phyloP scores from a whole-genome alignment of 2,888 invertebrate species.

The Arctia plantaginis region DNA sequence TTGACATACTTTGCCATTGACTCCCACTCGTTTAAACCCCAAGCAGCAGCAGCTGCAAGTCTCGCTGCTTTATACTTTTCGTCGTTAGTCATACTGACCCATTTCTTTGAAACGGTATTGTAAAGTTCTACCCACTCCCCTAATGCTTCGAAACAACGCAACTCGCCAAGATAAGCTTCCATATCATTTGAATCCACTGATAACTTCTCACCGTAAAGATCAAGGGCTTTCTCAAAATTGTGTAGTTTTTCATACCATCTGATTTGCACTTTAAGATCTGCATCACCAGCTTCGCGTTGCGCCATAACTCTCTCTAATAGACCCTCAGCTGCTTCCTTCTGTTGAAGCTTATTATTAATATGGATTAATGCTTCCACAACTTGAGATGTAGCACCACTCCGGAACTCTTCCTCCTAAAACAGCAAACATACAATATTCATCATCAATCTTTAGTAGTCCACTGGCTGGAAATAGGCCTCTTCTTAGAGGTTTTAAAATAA shows the following conservation, averaged over 20 bases:
- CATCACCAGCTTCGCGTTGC: slow-evolving; percentile 89
- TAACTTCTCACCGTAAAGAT: slow-evolving; percentile 93
- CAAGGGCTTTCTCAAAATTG: slow-evolving; percentile 98
- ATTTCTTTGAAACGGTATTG: slow-evolving; percentile 92
- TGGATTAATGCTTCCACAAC: slow-evolving; percentile 97
- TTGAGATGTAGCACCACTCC: slow-evolving; percentile 92
- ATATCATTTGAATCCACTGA: slow-evolving; percentile 88
- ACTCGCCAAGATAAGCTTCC: slow-evolving; percentile 95
- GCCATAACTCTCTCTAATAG: slow-evolving; percentile 95
- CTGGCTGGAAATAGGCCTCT: too few species aligned
- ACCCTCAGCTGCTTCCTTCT: slow-evolving; percentile 99
- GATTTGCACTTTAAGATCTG: slow-evolving; percentile 87
- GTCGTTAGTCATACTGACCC: slow-evolving; percentile 88
- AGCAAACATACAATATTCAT: too few species aligned
- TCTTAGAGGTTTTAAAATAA: too few species aligned
- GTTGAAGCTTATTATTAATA: slow-evolving; percentile 99
- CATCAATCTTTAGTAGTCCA: too few species aligned
- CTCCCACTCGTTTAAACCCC: slow-evolving; percentile 98
- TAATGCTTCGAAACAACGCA: slow-evolving; percentile 98
- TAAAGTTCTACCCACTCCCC: slow-evolving; percentile 98
- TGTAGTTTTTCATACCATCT: slow-evolving; percentile 99
- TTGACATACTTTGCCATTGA: slow-evolving; percentile 96
- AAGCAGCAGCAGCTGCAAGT: slow-evolving; percentile 97
- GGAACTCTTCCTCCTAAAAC: slow-evolving; percentile 95
- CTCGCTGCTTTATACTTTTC: slow-evolving; percentile 91